Evolutionary conservation across 2,888 invertebrate genomes (phyloP), one percentile per base, ranked within the genome.

Genomic region (Apantesis nais): DNA sequence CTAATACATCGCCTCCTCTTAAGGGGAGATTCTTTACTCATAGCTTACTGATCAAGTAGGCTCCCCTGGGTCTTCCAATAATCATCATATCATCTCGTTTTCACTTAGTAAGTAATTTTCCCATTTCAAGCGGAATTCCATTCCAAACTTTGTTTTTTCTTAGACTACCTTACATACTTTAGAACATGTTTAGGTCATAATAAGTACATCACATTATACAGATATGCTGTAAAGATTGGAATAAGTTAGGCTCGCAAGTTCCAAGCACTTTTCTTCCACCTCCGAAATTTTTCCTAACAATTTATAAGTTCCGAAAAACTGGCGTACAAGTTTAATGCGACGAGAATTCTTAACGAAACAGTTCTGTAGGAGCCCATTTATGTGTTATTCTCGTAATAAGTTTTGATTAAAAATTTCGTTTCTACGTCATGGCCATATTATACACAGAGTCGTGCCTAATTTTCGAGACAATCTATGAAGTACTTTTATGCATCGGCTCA

Each of bases 271-370:
- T 62, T 58, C 66, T 64, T 66, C 58, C 74, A 78, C 72, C 76
- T 80, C 66, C 67, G 64, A 74, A 82, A 67, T 74, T 76, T 72
- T 78, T 68, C 22, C 58, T 7, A 80, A 82, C 78, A 80, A 78
- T 82, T 82, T 76, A 74, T 74, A 74, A 80, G 78, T 82, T 80
- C 69, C 70, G 61, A 78, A 80, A 82, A 82, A 82, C 80, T 74
- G 60, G 48, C 70, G 72, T 74, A 80, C 74, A 80, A 82, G 73
- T 82, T 80, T 80, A 82, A 82, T 74, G 78, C 82, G 80, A 71
- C 61, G 68, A n/a, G 73, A 80, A 78, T 74, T 80, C 76, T 74
- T 76, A 80, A 74, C 69, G 66, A 73, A 82, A 76, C 73, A 73
- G 72, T 78, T 72, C 73, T 71, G 34, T 68, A 11, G 72, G 70